Evolutionary conservation across 2,797 vertebrate genomes (phyloP), one percentile per base, ranked within the genome.

Genomic region (Lagocephalus sceleratus): DNA sequence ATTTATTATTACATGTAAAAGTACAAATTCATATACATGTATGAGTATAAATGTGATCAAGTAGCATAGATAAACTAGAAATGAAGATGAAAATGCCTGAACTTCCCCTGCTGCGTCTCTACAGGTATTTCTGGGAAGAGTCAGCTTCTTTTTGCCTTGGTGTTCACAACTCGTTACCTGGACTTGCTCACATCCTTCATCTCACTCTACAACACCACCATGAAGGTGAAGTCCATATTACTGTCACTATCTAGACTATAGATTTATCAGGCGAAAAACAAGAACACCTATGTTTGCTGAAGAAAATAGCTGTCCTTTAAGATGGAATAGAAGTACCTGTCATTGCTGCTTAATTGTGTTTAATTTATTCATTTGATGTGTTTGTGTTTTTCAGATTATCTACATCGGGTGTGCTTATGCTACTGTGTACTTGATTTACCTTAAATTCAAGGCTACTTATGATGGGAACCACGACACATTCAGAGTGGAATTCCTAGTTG

Each of bases 121-220:
- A 11, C 63, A 99, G 97, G 97, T 84, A 99, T 99, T 83, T 99
- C 97, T 76, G 97, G 97, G 61, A 99, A 99, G 90, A 99, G 97
- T 83, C 97, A 99, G 89, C 86, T 98, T 78, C 92, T 99, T 64
- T 99, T 99, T 87, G 96, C 94, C 75, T 77, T 99, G 90, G 94
- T 99, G 76, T 99, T 99, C 88, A 98, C 96, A 63, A 98, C 95
- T 52, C 95, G 97, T 63, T 99, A 99, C 87, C 90, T 99, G 93
- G 97, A 99, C 83, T 92, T 99, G 78, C 94, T 99, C 82, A 98
- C 95, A 45, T 91, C 96, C 47, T 99, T 96, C 89, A 98, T 99
- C 87, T 99, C 97, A 42, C 86, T 99, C 60, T 99, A 99, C 90
- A 99, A 99, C 86, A 96, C 95, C 68, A 91, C 86, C 84, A 99